Percentiles rank a stretch among this genome's conserved stretches.
phyloP scores from a whole-genome alignment of 2,797 vertebrate species.

The Pipistrellus pygmaeus region DNA sequence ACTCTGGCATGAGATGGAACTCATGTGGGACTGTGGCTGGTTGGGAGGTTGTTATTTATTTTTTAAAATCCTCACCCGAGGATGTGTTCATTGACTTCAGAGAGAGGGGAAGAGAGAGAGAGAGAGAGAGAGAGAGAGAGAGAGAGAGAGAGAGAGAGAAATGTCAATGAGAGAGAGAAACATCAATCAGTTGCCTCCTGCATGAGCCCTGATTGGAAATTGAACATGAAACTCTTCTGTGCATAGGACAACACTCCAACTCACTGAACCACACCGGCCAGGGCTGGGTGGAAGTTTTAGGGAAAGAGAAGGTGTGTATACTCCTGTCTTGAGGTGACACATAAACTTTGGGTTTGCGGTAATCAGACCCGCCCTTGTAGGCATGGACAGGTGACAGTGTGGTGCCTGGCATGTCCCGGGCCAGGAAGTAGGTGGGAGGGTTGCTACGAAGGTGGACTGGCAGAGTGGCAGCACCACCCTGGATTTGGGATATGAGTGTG shows the following conservation, averaged over 20 bases:
- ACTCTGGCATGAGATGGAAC: not conserved
- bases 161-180: not conserved
- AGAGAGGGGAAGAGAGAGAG: not conserved
- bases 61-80: not conserved
- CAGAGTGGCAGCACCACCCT: not conserved
- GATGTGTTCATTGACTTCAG: not conserved
- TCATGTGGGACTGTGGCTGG: not conserved
- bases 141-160: not conserved
- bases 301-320: not conserved
- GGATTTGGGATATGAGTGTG: not conserved
- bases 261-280: not conserved
- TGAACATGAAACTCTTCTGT: not conserved
- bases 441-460: not conserved
- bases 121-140: not conserved
- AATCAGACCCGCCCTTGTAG: not conserved
- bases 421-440: constrained; percentile 59
- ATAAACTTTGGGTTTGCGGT: not conserved
- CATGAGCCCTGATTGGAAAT: not conserved
- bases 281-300: not conserved
- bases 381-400: not conserved
- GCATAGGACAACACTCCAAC: not conserved
- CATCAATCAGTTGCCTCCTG: not conserved
- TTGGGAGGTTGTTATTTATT: not conserved
- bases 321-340: not conserved
- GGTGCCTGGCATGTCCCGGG: not conserved